These are phyloP conservation scores for Erannis defoliaria DNA, from an alignment of 2,888 invertebrate genomes.

Conservation along the genomic window DNA sequence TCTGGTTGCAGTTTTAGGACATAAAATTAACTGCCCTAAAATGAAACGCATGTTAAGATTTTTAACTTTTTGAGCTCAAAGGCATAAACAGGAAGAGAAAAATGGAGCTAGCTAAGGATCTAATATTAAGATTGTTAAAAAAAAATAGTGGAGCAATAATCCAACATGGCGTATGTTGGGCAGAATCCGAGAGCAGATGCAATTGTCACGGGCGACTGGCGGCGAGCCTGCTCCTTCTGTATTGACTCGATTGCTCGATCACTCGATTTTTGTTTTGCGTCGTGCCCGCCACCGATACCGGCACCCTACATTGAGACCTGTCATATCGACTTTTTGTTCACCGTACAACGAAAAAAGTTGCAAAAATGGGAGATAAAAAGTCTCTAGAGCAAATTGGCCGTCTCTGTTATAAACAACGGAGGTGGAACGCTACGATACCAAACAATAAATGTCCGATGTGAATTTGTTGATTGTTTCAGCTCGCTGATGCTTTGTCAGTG, in stretches of 20 bases:
- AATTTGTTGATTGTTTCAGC: slow-evolving; percentile 82
- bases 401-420: slow-evolving; percentile 85
- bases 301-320: slow-evolving; percentile 75
- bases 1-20: no score
- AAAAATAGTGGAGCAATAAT: slow-evolving; percentile 66
- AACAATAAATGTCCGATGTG: slow-evolving; percentile 84
- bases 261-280: slow-evolving; percentile 79
- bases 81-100: no score
- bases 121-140: neutral
- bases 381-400: slow-evolving; percentile 84
- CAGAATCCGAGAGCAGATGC: slow-evolving; percentile 77
- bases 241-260: slow-evolving; percentile 82
- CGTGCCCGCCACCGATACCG: slow-evolving; percentile 75
- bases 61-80: no score
- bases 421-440: slow-evolving; percentile 83
- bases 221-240: slow-evolving; percentile 69
- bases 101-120: neutral
- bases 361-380: slow-evolving; percentile 76
- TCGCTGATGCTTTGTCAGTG: slow-evolving; percentile 70
- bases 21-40: no score
- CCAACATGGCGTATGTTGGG: slow-evolving; percentile 78
- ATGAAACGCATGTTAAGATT: no score
- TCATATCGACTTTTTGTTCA: slow-evolving; percentile 84
- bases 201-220: slow-evolving; percentile 81
- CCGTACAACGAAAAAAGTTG: slow-evolving; percentile 74